Base-by-base conservation (phyloP, 2,113 vertebrate species). In the Rhynchomys soricoides region DNA sequence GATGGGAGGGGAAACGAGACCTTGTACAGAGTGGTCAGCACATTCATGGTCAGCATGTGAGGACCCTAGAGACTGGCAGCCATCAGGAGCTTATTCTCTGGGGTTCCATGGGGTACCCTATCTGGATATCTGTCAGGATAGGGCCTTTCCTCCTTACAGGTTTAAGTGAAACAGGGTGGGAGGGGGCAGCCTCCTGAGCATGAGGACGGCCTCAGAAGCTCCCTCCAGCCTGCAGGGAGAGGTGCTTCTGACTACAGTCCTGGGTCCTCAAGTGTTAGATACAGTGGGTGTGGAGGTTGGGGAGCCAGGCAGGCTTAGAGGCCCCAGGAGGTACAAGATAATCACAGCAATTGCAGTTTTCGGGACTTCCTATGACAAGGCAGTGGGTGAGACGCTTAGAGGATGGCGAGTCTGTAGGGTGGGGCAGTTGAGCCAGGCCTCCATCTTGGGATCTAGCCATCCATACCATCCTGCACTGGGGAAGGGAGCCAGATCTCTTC, bases 371-470 rank as follows among this genome's bases (percentile, higher is more conserved):
- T 37, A 21, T 21, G 12, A 12, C 2, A 3, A n/a, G n/a, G 48
- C 73, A n/a, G 40, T 0, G 16, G 40, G 48, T 1, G 5, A 62
- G 87, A 77, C 31, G 48, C 70, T 31, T 12, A n/a, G 59, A 31
- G 40, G 48, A 3, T 0, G 13, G 52, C 2, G 0, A 8, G 17
- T 15, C 57, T 15, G 3, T 40, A 24, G 40, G 19, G 55, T 15
- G 1, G 22, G 34, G 31, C 22, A 2, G 24, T 19, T 13, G 85
- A 68, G 40, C 13, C 22, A 3, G 37, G 82, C 16, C 22, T n/a
- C 57, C 59, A 4, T 11, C 15, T 22, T 24, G 50, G 57, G 19
- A 62, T 17, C 34, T 19, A 34, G 2, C 17, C 10, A 52, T 70
- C 87, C 50, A 13, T 45, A 4, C 8, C 24, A 3, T 55, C 87